Percentiles rank a stretch among this genome's conserved stretches.
Evolutionary conservation across 1,140 invertebrate species (phyloP).

Genomic region (Venturia canescens): DNA sequence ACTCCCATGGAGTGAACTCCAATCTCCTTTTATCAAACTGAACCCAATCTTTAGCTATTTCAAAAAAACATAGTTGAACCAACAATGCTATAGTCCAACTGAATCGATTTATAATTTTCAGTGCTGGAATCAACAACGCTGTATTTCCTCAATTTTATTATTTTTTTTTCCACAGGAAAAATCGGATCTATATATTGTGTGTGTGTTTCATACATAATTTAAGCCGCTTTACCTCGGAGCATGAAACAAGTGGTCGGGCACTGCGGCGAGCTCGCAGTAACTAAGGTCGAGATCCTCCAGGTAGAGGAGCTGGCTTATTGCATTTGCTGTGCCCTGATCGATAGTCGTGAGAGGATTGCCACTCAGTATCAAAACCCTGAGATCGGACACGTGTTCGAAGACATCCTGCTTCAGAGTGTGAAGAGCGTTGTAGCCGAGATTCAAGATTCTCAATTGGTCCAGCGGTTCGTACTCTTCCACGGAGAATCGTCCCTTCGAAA

Average conservation of each 20-base stretch:
- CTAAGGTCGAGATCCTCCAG: conserved; percentile 85
- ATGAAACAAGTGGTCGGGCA: conserved; percentile 82
- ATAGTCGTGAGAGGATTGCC: conserved; percentile 82
- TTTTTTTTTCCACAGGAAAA: neutral
- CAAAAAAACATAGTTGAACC: no score
- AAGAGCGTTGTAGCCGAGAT: conserved; percentile 82
- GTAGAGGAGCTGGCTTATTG: conserved; percentile 80
- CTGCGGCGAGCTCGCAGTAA: conserved; percentile 79
- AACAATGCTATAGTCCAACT: no score
- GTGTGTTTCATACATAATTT: neutral
- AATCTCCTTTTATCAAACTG: no score
- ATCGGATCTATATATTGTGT: neutral
- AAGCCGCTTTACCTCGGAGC: conserved; percentile 72
- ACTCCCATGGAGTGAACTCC: no score
- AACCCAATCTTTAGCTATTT: no score
- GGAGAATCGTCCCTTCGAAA: conserved; percentile 79
- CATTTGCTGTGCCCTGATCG: conserved; percentile 79
- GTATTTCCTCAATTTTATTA: neutral
- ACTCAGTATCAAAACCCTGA: conserved; percentile 82
- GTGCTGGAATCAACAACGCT: no score
- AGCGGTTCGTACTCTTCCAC: conserved; percentile 80
- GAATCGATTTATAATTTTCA: no score
- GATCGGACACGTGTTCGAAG: conserved; percentile 83
- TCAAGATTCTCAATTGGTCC: conserved; percentile 78
- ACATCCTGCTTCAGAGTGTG: conserved; percentile 82